Conservation (phyloP, 2,113 vertebrate species). For the Cheilinus undulatus region DNA sequence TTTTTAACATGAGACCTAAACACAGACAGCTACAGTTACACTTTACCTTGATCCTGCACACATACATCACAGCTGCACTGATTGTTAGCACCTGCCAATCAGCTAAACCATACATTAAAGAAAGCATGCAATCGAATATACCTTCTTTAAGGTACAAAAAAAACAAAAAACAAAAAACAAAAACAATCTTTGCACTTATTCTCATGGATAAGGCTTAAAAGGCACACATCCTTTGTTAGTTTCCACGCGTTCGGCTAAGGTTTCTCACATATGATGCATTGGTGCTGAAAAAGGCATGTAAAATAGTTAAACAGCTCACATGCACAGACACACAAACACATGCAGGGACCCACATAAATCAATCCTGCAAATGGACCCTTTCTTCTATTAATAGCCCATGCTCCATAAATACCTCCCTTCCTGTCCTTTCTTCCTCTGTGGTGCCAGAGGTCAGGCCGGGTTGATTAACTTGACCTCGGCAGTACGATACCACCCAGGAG, state of each 20-base stretch:
- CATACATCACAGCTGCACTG: neutral
- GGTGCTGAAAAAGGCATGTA: neutral
- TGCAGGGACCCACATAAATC: conserved; percentile 55
- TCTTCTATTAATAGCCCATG: conserved; percentile 70
- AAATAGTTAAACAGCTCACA: conserved; percentile 7
- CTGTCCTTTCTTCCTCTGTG: conserved; percentile 52
- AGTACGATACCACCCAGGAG: conserved; percentile 45
- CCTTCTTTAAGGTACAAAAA: no score
- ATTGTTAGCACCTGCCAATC: conserved; percentile 16
- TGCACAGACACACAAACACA: conserved; percentile 9
- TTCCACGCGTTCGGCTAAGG: neutral
- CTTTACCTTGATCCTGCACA: conserved; percentile 2
- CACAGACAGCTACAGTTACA: neutral
- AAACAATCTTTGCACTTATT: neutral
- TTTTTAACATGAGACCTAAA: neutral
- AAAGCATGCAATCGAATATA: neutral
- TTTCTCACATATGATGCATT: neutral
- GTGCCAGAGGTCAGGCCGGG: conserved; percentile 56
- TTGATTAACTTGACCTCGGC: conserved; percentile 70
- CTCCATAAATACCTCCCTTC: conserved; percentile 73
- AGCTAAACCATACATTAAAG: conserved; percentile 12
- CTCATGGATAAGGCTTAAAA: neutral
- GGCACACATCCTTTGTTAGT: neutral
- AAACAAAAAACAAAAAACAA: no score
- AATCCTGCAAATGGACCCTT: conserved; percentile 61